phyloP scores from a whole-genome alignment of 1,140 invertebrate species.

The Anastrepha obliqua region DNA sequence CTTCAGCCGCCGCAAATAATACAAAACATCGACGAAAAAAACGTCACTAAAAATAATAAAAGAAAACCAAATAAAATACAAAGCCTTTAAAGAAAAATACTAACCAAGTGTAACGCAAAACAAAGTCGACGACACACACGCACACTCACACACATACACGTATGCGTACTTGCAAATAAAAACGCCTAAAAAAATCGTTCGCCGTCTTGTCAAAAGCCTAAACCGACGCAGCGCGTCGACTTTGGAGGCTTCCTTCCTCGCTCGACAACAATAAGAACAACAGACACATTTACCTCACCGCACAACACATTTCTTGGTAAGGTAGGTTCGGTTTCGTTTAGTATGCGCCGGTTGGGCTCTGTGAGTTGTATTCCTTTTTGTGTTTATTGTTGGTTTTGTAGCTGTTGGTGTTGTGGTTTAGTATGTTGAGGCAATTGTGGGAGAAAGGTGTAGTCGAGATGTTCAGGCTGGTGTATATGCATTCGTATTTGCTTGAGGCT shows the following conservation, averaged over 20 bases:
- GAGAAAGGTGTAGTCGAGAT: neutral
- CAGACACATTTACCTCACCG: neutral
- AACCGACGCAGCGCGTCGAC: slow-evolving; percentile 57
- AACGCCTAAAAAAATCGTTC: slow-evolving; percentile 4
- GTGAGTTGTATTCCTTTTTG: neutral
- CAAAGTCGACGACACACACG: neutral
- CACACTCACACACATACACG: neutral
- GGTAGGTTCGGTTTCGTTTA: slow-evolving; percentile 51
- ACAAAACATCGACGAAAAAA: neutral
- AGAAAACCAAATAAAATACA: neutral
- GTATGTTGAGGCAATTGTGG: slow-evolving; percentile 6
- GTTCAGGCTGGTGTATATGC: neutral
- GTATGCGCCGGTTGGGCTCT: neutral
- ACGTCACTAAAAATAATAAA: slow-evolving; percentile 1
- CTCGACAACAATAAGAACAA: neutral
- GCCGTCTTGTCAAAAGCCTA: slow-evolving; percentile 56
- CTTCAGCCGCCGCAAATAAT: neutral
- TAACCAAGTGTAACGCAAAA: slow-evolving; percentile 3
- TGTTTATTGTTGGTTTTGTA: neutral
- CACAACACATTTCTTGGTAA: slow-evolving; percentile 45
- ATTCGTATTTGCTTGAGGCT: neutral
- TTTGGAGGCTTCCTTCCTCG: slow-evolving; percentile 59
- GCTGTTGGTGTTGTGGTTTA: slow-evolving; percentile 3
- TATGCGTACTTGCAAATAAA: slow-evolving; percentile 15
- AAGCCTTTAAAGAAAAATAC: neutral